phyloP scores from a whole-genome alignment of 1,140 invertebrate genomes.

The Tetramorium simillimum region DNA sequence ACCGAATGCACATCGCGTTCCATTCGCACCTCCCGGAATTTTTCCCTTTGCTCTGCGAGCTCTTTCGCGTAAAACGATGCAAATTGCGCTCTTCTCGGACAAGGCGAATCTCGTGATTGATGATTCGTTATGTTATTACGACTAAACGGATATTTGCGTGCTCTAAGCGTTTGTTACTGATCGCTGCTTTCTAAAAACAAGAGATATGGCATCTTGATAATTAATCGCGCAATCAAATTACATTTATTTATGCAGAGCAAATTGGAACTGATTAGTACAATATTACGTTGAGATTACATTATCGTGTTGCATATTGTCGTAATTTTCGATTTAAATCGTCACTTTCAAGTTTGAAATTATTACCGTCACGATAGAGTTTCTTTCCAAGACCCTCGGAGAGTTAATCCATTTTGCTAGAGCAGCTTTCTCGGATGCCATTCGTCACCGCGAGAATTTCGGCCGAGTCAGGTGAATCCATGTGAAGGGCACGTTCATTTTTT shows the following conservation, averaged over 20 bases:
- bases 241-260: background rate
- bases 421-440: background rate
- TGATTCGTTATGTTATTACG: background rate
- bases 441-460: background rate
- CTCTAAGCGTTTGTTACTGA: background rate
- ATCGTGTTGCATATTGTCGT: background rate
- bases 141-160: conserved; percentile 2
- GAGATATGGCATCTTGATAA: background rate
- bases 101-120: background rate
- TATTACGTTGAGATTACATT: background rate
- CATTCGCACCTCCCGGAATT: background rate
- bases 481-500: conserved; percentile 14
- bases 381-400: background rate
- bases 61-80: background rate
- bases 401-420: background rate
- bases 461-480: background rate
- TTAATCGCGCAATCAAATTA: background rate
- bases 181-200: background rate
- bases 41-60: background rate
- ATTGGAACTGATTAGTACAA: background rate
- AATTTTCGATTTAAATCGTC: background rate
- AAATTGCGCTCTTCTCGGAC: background rate
- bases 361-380: background rate
- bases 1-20: background rate
- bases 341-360: background rate